Evolutionary conservation across 2,888 invertebrate genomes (phyloP).

Genomic region (Agrotis clavis): DNA sequence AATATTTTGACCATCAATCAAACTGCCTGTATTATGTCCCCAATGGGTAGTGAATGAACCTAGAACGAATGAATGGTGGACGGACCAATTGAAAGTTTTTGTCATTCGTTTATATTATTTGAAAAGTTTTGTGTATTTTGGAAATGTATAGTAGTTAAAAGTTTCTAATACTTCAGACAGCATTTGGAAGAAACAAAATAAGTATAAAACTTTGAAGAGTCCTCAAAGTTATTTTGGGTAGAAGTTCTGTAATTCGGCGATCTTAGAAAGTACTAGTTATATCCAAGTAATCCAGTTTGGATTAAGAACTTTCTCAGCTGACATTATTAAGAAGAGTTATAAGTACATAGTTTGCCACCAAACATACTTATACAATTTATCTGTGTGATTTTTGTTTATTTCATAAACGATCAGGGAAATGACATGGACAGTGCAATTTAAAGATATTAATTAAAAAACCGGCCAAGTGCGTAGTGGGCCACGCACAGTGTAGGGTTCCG

Average conservation of each 20-base stretch:
- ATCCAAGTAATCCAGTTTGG: neutral
- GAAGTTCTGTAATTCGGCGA: neutral
- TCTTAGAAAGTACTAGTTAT: neutral
- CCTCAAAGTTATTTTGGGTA: neutral
- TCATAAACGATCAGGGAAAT: too few relatives aligned
- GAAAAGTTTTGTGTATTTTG: neutral
- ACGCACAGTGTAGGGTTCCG: too few relatives aligned
- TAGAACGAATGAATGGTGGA: neutral
- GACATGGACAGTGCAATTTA: too few relatives aligned
- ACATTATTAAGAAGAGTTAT: neutral
- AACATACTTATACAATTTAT: too few relatives aligned
- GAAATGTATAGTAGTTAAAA: neutral
- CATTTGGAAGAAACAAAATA: neutral
- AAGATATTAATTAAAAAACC: too few relatives aligned
- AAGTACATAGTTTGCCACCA: too few relatives aligned
- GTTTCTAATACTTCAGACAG: neutral
- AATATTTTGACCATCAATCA: constrained; percentile 18
- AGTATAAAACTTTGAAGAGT: neutral
- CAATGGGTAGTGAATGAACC: constrained; percentile 2
- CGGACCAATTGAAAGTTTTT: too few relatives aligned
- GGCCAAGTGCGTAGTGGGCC: too few relatives aligned
- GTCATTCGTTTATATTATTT: too few relatives aligned
- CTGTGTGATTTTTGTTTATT: too few relatives aligned
- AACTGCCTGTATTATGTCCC: constrained; percentile 9
- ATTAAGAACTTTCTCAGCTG: neutral